A percentile compares a stretch with the other conserved stretches of the same genome.
phyloP scores from a whole-genome alignment of 2,113 vertebrate species.

The Pteronura brasiliensis region DNA sequence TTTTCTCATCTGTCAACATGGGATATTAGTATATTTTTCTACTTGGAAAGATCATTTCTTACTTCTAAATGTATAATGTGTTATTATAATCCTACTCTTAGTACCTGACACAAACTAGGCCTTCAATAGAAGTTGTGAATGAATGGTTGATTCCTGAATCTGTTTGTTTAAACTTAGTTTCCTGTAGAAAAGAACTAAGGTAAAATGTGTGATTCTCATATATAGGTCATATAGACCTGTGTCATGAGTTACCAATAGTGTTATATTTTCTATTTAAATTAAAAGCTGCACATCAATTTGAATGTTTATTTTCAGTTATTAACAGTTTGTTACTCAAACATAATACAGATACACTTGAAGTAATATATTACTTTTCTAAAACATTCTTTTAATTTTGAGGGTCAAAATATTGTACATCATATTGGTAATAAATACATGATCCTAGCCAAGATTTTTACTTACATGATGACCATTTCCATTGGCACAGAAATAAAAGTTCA shows the following conservation, averaged over 20 bases:
- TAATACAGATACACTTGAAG: not conserved
- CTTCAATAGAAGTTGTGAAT: not conserved
- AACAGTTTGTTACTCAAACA: not conserved
- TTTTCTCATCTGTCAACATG: not conserved
- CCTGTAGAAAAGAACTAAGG: not conserved
- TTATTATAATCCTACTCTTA: not conserved
- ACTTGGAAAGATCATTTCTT: not conserved
- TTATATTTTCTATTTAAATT: not conserved
- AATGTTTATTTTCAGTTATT: not conserved
- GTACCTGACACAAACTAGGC: not conserved
- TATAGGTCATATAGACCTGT: not conserved
- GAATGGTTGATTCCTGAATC: not conserved
- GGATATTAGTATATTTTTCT: not conserved
- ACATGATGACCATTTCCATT: not conserved
- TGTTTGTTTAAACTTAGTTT: not conserved
- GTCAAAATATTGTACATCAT: not conserved
- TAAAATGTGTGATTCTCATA: not conserved
- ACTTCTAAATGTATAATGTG: not conserved
- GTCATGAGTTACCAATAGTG: not conserved
- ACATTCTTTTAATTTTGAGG: not conserved
- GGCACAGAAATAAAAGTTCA: not conserved
- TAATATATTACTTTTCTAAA: not conserved
- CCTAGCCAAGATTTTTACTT: not conserved
- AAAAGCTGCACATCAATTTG: not conserved
- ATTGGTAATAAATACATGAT: not conserved